phyloP scores from a whole-genome alignment of 2,797 vertebrate species.

The Helarctos malayanus region DNA sequence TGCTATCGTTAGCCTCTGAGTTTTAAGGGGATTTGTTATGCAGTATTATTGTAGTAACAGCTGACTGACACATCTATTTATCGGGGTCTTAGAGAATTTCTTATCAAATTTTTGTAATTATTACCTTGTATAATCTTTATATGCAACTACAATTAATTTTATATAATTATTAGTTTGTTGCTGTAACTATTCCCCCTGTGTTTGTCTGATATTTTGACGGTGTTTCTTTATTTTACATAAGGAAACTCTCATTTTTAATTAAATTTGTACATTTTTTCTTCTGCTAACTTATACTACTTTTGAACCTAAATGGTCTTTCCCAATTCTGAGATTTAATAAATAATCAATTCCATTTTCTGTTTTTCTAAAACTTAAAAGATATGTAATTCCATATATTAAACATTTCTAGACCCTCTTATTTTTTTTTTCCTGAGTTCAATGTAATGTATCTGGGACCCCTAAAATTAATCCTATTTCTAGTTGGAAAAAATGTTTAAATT shows the following conservation, averaged over 20 bases:
- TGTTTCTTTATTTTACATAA: constrained; percentile 30
- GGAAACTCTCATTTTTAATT: constrained; percentile 37
- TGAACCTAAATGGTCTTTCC: background rate
- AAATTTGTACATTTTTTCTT: constrained; percentile 31
- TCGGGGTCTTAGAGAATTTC: background rate
- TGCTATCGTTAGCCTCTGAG: background rate
- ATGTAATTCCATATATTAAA: background rate
- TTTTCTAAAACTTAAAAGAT: constrained; percentile 50
- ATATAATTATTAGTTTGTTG: background rate
- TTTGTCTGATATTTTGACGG: constrained; percentile 31
- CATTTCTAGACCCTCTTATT: background rate
- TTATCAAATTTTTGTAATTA: background rate
- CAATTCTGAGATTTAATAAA: constrained; percentile 15
- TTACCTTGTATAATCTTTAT: background rate
- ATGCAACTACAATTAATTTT: background rate
- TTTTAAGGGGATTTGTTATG: background rate
- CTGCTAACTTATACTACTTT: background rate
- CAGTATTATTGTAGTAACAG: background rate
- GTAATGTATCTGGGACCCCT: background rate
- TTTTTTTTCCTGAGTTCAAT: constrained; percentile 3
- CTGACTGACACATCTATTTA: background rate
- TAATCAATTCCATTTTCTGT: constrained; percentile 35
- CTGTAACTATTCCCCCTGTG: background rate
- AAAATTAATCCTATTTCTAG: constrained; percentile 60
- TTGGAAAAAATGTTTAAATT: constrained; percentile 62